phyloP scores from a whole-genome alignment of 1,140 invertebrate species.

The Drosophila sucinea region DNA sequence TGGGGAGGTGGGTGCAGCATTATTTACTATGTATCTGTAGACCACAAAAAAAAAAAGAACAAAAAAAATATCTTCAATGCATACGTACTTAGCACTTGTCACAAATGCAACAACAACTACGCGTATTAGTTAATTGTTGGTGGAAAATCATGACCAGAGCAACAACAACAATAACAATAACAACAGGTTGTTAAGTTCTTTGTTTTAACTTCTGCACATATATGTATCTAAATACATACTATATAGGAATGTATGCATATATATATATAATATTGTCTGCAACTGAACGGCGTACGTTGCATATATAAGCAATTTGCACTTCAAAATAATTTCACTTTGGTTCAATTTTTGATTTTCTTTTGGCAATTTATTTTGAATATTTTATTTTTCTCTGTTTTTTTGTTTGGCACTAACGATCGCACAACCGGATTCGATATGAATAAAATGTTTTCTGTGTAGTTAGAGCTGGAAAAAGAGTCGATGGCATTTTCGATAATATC shows the following conservation, averaged over 20 bases:
- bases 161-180: conserved; percentile 4
- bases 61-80: background rate
- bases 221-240: background rate
- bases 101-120: background rate
- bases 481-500: background rate
- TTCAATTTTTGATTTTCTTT: background rate
- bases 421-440: background rate
- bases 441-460: conserved; percentile 1
- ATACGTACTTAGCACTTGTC: conserved; percentile 12
- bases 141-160: conserved; percentile 10
- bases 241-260: background rate
- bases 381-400: background rate
- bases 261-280: background rate
- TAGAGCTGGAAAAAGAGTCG: background rate
- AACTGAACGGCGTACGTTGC: background rate
- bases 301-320: background rate
- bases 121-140: conserved; percentile 1
- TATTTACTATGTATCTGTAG: background rate
- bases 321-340: conserved; percentile 2
- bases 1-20: conserved; percentile 1
- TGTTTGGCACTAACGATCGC: background rate
- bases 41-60: background rate
- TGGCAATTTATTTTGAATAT: background rate
- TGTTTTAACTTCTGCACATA: conserved; percentile 4
- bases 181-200: conserved; percentile 11